Base-by-base conservation (phyloP, 23 tunicate genomes). In the Halocynthia aurantium region DNA sequence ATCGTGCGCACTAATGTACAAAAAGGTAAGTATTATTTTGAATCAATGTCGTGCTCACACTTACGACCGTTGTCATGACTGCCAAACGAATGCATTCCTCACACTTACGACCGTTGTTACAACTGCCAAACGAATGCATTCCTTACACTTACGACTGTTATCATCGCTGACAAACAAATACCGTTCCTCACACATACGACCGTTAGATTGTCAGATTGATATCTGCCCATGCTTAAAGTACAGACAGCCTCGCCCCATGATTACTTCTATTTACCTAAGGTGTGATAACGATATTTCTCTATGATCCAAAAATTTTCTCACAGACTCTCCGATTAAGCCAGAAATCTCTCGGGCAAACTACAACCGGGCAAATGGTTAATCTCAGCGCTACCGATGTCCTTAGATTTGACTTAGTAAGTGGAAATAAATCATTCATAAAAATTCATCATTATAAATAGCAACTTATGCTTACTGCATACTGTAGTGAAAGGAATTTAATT, bases 311-410 rank as follows among this genome's bases (percentile, higher is more conserved):
- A n/a, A n/a, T n/a, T 80, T 7, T 62, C 53, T 86, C 75, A 7
- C 55, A 89, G 96, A 84, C 88, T 5, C 60, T 89, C 0, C 72
- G 76, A 7, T 71, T 89, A 20, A 89, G 81, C 55, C 82, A 89
- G 69, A 73, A 76, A 69, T 70, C 88, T 7, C 51, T 85, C 19
- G 52, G 77, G 0, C 52, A 57, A 40, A 91, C 97, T 0, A 78
- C 91, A 2, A 81, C 83, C 52, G 98, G 98, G 52, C 64, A 87
- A 69, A 76, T 93, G 22, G 86, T 93, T 0, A 93, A 93, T 69
- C 78, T 93, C 52, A 82, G 83, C 0, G 64, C 98, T 4, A 87
- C 93, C 15, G 98, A 93, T 84, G 98, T 90, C 0, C 22, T 93
- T 6, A 66, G 89, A 51, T 87, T 67, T 72, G 84, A 93, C 60